Percentiles rank a stretch among this genome's conserved stretches.
Evolutionary conservation across 2,797 vertebrate species (phyloP).

Genomic region (Poeciliopsis turneri): DNA sequence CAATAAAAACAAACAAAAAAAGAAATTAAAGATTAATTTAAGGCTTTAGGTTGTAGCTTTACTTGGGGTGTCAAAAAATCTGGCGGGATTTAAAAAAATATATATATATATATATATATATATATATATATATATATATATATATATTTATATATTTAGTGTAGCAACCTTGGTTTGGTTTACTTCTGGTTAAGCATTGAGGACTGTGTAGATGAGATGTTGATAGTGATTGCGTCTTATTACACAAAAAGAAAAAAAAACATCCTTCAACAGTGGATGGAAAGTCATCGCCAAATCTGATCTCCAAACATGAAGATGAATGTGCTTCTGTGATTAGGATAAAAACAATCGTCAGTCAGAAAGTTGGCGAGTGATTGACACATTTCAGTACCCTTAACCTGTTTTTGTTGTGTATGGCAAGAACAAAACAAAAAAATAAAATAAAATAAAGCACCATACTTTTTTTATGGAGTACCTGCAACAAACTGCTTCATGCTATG

Average conservation of each 20-base stretch:
- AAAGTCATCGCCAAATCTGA: not conserved
- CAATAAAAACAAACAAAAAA: not conserved
- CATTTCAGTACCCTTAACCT: slow-evolving; percentile 49
- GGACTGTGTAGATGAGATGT: not conserved
- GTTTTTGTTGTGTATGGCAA: slow-evolving; percentile 38
- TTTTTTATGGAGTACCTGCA: slow-evolving; percentile 45
- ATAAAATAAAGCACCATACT: slow-evolving; percentile 52
- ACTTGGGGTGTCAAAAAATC: not conserved
- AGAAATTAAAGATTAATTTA: not conserved
- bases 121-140: no score
- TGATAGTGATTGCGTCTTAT: not conserved
- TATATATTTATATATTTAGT: no score
- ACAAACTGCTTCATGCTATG: slow-evolving; percentile 31
- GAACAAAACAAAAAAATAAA: slow-evolving; percentile 35
- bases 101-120: no score
- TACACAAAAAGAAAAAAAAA: not conserved
- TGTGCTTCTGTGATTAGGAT: not conserved
- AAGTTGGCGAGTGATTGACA: not conserved
- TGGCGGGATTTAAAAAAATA: not conserved
- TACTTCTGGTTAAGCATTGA: not conserved
- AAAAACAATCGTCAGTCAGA: not conserved
- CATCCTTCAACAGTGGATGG: not conserved
- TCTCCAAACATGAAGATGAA: not conserved
- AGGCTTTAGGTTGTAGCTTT: not conserved
- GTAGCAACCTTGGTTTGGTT: not conserved